Conservation (phyloP, 2,113 vertebrate species). For the Cranoglanis bouderius region DNA sequence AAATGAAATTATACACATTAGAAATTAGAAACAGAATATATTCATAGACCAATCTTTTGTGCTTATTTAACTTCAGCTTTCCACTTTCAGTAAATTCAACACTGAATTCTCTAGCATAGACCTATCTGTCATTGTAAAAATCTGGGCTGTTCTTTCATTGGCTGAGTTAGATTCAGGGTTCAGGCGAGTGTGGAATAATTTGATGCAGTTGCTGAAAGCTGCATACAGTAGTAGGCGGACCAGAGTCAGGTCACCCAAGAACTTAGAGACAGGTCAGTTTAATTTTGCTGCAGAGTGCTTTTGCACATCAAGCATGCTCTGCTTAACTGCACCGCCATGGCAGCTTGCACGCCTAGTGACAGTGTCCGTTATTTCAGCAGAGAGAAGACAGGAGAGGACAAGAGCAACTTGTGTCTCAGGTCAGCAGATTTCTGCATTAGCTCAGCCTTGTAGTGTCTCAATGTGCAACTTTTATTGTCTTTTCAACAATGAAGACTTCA, state of each 20-base stretch:
- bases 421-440: conserved; percentile 78
- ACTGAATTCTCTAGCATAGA: not conserved
- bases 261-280: conserved; percentile 52
- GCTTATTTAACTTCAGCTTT: not conserved
- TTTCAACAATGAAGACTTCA: conserved; percentile 46
- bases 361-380: conserved; percentile 82
- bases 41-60: not conserved
- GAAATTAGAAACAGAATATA: not conserved
- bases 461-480: conserved; percentile 43
- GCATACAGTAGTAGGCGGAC: conserved; percentile 31
- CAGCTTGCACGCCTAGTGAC: conserved; percentile 71
- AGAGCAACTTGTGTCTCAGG: conserved; percentile 83
- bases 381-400: conserved; percentile 83
- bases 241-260: conserved; percentile 38
- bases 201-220: conserved; percentile 44
- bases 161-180: conserved; percentile 57
- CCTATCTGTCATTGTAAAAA: conserved; percentile 19
- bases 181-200: conserved; percentile 45
- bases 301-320: conserved; percentile 52
- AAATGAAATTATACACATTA: conserved; percentile 5
- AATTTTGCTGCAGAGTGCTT: conserved; percentile 49
- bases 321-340: conserved; percentile 46
- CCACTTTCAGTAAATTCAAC: not conserved
- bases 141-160: conserved; percentile 54
- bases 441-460: conserved; percentile 72